These are phyloP conservation scores for Oreortyx pictus DNA, from an alignment of 2,797 vertebrate genomes.

Conservation along the genomic window DNA sequence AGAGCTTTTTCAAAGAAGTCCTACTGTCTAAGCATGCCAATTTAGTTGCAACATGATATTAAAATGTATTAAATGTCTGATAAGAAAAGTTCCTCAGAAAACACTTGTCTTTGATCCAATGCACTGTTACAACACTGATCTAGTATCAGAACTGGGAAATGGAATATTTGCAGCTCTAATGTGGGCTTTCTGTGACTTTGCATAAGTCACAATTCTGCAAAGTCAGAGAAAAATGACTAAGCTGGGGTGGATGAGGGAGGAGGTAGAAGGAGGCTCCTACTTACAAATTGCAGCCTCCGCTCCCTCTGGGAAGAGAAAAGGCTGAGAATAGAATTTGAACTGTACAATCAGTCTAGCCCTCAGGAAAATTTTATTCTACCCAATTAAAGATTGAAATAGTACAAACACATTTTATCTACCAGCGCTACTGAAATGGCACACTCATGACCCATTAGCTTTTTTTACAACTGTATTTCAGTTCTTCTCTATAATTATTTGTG, in stretches of 20 bases:
- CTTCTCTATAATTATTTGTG: slow-evolving; percentile 19
- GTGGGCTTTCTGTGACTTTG: slow-evolving; percentile 16
- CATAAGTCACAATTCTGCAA: slow-evolving; percentile 49
- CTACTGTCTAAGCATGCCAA: not conserved
- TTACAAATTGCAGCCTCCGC: not conserved
- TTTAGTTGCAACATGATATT: not conserved
- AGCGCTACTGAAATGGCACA: slow-evolving; percentile 34
- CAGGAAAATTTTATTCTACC: not conserved
- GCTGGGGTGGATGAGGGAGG: not conserved
- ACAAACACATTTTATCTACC: slow-evolving; percentile 28
- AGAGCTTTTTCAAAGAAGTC: slow-evolving; percentile 7
- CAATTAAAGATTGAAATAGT: slow-evolving; percentile 44
- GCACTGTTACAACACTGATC: not conserved
- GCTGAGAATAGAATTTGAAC: slow-evolving; percentile 24
- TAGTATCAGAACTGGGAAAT: not conserved
- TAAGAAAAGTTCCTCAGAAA: slow-evolving; percentile 3
- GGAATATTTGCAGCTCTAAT: slow-evolving; percentile 35
- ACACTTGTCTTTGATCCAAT: not conserved
- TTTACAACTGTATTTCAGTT: slow-evolving; percentile 36
- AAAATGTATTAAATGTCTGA: not conserved
- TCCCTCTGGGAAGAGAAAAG: not conserved
- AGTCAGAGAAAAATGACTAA: slow-evolving; percentile 55
- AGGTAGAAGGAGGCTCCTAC: not conserved
- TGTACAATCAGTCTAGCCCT: not conserved
- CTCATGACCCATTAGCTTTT: slow-evolving; percentile 10